Conservation (phyloP, 1,140 invertebrate species). For the Conus ventricosus region DNA sequence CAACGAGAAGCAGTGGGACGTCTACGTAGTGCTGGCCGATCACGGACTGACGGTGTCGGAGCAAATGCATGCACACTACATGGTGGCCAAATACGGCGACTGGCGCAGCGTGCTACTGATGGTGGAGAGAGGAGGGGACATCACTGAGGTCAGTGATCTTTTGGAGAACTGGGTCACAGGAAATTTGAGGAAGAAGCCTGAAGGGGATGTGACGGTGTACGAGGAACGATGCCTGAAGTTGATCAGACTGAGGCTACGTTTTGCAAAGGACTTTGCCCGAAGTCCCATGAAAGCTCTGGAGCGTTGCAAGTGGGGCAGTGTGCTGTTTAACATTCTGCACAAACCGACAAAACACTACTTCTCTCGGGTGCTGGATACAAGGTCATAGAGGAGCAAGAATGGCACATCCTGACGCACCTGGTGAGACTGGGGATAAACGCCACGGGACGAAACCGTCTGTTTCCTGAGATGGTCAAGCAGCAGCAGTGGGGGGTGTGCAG, state of each 20-base stretch:
- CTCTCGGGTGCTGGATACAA: neutral
- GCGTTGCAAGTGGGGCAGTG: neutral
- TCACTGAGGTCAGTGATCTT: neutral
- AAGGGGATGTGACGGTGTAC: neutral
- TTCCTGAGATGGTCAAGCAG: neutral
- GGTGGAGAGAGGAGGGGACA: neutral
- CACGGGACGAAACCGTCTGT: neutral
- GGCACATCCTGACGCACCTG: constrained; percentile 16
- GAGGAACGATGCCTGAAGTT: neutral
- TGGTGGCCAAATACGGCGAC: neutral
- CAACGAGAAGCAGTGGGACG: constrained; percentile 2
- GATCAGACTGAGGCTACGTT: neutral
- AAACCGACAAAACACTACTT: neutral
- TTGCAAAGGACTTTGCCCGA: neutral
- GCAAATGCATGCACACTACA: neutral
- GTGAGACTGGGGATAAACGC: neutral
- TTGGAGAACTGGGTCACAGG: neutral
- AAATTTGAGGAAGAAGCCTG: neutral
- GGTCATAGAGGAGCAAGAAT: neutral
- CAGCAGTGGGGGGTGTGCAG: neutral
- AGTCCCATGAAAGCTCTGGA: neutral
- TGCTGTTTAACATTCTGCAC: neutral
- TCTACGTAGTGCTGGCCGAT: constrained; percentile 1
- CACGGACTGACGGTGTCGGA: neutral
- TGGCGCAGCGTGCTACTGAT: neutral